Conservation (phyloP, 2,888 invertebrate genomes). For the Stramonita haemastoma region DNA sequence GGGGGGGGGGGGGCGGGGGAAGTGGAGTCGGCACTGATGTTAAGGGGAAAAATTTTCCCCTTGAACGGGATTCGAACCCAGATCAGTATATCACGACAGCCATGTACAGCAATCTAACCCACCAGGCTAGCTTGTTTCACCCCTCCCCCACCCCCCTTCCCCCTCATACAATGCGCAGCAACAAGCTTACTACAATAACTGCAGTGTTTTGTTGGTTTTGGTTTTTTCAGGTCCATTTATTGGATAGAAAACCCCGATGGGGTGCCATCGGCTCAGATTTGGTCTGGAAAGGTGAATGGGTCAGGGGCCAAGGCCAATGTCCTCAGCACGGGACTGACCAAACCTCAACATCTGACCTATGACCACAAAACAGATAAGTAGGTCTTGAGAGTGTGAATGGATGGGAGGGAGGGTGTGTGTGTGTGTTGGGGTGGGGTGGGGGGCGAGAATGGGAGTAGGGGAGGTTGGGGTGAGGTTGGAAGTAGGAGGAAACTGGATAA, state of each 20-base stretch:
- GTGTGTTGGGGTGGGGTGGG: not conserved
- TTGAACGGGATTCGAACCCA: too few relatives aligned
- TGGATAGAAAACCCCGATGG: slow-evolving; percentile 9
- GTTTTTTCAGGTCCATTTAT: slow-evolving; percentile 17
- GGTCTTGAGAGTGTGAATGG: not conserved
- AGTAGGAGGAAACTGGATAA: not conserved
- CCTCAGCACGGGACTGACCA: not conserved
- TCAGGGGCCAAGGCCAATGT: not conserved
- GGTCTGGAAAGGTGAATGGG: not conserved
- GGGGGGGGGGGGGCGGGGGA: too few relatives aligned
- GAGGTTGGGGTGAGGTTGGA: not conserved
- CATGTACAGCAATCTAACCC: too few relatives aligned
- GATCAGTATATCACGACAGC: too few relatives aligned
- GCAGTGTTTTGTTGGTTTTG: not conserved
- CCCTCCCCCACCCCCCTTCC: too few relatives aligned
- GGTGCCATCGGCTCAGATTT: not conserved
- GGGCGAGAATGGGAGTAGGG: not conserved
- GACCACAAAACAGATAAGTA: slow-evolving; percentile 25
- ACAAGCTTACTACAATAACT: too few relatives aligned
- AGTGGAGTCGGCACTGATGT: too few relatives aligned
- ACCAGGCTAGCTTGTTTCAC: too few relatives aligned
- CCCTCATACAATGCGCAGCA: too few relatives aligned
- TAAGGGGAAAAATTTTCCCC: too few relatives aligned
- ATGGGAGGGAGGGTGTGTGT: not conserved
- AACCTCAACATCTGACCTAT: slow-evolving; percentile 7